Evolutionary conservation across 2,888 invertebrate genomes (phyloP).

Genomic region (Lingula anatina): DNA sequence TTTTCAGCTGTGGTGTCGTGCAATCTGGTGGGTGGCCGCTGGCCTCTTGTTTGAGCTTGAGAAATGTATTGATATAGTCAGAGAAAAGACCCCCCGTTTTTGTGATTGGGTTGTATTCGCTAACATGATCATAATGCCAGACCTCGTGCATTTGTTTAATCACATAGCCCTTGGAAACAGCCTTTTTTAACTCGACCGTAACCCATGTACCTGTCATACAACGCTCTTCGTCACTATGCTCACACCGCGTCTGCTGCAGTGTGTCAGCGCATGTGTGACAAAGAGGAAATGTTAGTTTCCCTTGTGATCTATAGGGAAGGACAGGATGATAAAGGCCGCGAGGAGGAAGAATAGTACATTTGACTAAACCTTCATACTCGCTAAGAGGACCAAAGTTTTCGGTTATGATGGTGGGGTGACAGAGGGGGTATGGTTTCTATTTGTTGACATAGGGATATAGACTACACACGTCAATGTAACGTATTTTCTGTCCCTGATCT

Average conservation of each 20-base stretch:
- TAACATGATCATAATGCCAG: constrained; percentile 33
- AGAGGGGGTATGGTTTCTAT: too few relatives aligned
- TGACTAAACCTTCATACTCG: constrained; percentile 25
- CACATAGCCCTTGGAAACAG: constrained; percentile 33
- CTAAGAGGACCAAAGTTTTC: constrained; percentile 16
- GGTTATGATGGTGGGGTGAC: constrained; percentile 20
- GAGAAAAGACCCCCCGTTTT: constrained; percentile 27
- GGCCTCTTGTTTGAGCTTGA: too few relatives aligned
- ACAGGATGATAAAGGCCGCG: constrained; percentile 32
- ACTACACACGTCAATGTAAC: constrained; percentile 18
- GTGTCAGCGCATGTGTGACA: too few relatives aligned
- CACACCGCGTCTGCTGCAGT: constrained; percentile 23
- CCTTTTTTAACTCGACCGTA: constrained; percentile 37
- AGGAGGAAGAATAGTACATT: constrained; percentile 28
- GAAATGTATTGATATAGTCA: constrained; percentile 31
- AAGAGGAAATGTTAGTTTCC: constrained; percentile 40
- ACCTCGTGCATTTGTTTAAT: constrained; percentile 37
- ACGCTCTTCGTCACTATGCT: constrained; percentile 29
- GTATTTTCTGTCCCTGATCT: too few relatives aligned
- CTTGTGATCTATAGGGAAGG: constrained; percentile 27
- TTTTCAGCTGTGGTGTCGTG: too few relatives aligned
- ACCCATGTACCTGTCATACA: constrained; percentile 39
- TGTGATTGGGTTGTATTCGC: too few relatives aligned
- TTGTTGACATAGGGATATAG: constrained; percentile 30
- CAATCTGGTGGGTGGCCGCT: too few relatives aligned